Percentiles rank a stretch among this genome's conserved stretches.
Evolutionary conservation across 1,140 invertebrate genomes (phyloP).

Genomic region (Samia ricini): DNA sequence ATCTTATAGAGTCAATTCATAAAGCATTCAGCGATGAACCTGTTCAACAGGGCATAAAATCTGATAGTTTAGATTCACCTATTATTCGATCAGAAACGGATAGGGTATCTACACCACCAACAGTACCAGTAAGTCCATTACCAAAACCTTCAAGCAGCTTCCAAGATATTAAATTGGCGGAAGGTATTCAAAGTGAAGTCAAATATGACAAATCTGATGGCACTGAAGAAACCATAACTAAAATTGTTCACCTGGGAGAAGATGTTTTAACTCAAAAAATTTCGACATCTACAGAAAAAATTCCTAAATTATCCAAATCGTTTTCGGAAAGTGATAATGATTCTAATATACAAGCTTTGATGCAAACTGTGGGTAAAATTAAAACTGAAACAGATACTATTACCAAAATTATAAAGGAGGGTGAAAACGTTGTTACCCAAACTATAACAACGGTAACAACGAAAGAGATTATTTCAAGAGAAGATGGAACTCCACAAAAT

Average conservation of each 20-base stretch:
- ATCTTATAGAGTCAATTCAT: slow-evolving; percentile 53
- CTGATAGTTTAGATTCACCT: slow-evolving; percentile 47
- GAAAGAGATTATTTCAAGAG: slow-evolving; percentile 75
- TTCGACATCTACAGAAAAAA: slow-evolving; percentile 74
- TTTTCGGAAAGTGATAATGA: slow-evolving; percentile 27
- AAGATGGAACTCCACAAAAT: slow-evolving; percentile 76
- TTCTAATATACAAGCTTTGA: slow-evolving; percentile 51
- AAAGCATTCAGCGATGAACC: slow-evolving; percentile 57
- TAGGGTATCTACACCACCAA: slow-evolving; percentile 76
- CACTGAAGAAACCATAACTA: slow-evolving; percentile 70
- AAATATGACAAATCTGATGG: slow-evolving; percentile 63
- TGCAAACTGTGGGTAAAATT: slow-evolving; percentile 74
- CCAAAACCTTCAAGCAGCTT: slow-evolving; percentile 60
- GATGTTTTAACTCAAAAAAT: slow-evolving; percentile 74
- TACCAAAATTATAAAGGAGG: slow-evolving; percentile 76
- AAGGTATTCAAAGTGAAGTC: slow-evolving; percentile 68
- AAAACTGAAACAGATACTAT: slow-evolving; percentile 76
- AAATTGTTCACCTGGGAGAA: slow-evolving; percentile 73
- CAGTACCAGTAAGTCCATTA: slow-evolving; percentile 78
- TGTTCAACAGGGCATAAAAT: slow-evolving; percentile 66
- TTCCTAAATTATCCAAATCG: slow-evolving; percentile 49
- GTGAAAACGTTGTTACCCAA: slow-evolving; percentile 75
- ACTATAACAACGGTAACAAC: slow-evolving; percentile 75
- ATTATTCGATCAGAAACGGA: slow-evolving; percentile 40
- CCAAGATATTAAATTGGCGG: slow-evolving; percentile 60